phyloP scores from a whole-genome alignment of 1,140 invertebrate species.

The Scaptomyza pallida region DNA sequence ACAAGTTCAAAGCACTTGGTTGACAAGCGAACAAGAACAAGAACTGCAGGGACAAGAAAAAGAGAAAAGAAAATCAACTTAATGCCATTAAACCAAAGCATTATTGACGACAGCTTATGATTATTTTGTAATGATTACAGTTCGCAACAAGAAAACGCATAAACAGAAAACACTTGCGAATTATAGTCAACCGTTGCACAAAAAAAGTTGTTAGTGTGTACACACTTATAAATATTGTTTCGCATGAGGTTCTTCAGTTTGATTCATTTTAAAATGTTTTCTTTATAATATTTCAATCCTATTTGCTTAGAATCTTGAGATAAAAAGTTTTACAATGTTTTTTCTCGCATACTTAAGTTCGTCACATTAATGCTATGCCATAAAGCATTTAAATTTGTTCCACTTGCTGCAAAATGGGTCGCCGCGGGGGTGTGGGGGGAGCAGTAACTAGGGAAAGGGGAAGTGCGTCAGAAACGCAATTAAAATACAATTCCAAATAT shows the following conservation, averaged over 20 bases:
- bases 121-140: not conserved
- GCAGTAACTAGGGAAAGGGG: not conserved
- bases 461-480: slow-evolving; percentile 32
- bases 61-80: not conserved
- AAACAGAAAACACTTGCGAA: not conserved
- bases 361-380: not conserved
- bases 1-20: slow-evolving; percentile 1
- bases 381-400: not conserved
- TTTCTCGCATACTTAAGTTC: not conserved
- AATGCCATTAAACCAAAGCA: not conserved
- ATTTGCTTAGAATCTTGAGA: too few species aligned
- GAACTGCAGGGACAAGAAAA: not conserved
- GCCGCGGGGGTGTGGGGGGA: too few species aligned
- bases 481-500: slow-evolving; percentile 38
- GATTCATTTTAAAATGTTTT: too few species aligned
- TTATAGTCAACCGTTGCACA: too few species aligned
- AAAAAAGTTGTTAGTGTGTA: too few species aligned
- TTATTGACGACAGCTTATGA: not conserved
- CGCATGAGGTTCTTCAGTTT: too few species aligned
- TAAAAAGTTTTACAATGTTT: too few species aligned
- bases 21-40: too few species aligned
- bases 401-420: not conserved
- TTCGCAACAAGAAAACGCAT: not conserved
- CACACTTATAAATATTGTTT: too few species aligned
- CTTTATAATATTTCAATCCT: too few species aligned